These are phyloP conservation scores for Cryptotis parvus DNA, from an alignment of 2,113 vertebrate species.

Conservation along the genomic window DNA sequence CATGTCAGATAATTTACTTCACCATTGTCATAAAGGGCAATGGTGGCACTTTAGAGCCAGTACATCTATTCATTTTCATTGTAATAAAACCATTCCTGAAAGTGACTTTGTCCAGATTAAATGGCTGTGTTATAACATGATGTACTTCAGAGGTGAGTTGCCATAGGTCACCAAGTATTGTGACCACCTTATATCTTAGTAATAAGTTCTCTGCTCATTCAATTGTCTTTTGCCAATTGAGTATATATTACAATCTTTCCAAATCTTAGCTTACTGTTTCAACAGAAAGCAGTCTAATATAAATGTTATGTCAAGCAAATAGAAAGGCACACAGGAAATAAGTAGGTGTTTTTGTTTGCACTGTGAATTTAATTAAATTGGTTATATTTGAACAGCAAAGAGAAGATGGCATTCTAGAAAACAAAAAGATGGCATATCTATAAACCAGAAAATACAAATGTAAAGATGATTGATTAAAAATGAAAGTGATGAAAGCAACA, in stretches of 20 bases:
- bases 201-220: constrained; percentile 27
- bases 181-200: constrained; percentile 47
- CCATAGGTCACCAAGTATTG: constrained; percentile 68
- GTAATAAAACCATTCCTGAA: constrained; percentile 66
- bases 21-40: constrained; percentile 59
- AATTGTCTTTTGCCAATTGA: constrained; percentile 22
- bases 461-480: constrained; percentile 7
- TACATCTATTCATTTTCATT: constrained; percentile 62
- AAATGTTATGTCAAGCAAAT: constrained; percentile 65
- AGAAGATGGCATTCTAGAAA: neutral
- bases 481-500: constrained; percentile 32
- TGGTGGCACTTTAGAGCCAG: constrained; percentile 50
- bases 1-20: constrained; percentile 51
- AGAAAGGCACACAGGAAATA: constrained; percentile 38
- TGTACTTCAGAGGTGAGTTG: constrained; percentile 21
- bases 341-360: neutral
- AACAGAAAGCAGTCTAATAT: constrained; percentile 27
- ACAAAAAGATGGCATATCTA: neutral
- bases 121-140: constrained; percentile 29
- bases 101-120: constrained; percentile 76
- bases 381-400: constrained; percentile 45
- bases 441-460: constrained; percentile 64
- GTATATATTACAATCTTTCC: constrained; percentile 57
- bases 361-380: constrained; percentile 40
- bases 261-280: constrained; percentile 22